Evolutionary conservation across 2,888 invertebrate species (phyloP).

Genomic region (Polietes domitor): DNA sequence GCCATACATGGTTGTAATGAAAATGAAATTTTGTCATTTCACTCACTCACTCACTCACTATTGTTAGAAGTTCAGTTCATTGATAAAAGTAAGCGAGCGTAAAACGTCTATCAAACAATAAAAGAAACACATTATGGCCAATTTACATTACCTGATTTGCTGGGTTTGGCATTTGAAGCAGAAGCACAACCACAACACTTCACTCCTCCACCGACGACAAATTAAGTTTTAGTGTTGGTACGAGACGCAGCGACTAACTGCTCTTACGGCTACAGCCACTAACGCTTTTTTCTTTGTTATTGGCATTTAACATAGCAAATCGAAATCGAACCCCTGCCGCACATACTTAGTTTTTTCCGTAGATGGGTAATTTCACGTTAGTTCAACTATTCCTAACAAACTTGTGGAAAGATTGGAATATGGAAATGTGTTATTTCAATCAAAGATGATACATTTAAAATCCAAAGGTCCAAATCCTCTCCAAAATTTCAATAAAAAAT

Average conservation of each 20-base stretch:
- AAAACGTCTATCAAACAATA: slow-evolving; percentile 47
- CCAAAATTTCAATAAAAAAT: too few species aligned
- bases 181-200: not conserved
- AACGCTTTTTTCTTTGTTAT: not conserved
- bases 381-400: too few species aligned
- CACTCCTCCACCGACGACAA: not conserved
- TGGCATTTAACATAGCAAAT: not conserved
- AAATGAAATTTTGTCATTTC: slow-evolving; percentile 59
- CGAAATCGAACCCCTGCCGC: not conserved
- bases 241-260: not conserved
- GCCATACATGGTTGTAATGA: slow-evolving; percentile 60
- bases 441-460: too few species aligned
- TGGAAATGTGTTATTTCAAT: too few species aligned
- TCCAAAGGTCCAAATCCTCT: too few species aligned
- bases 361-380: too few species aligned
- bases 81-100: slow-evolving; percentile 42
- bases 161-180: slow-evolving; percentile 28
- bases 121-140: slow-evolving; percentile 40
- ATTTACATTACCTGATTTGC: slow-evolving; percentile 55
- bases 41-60: not conserved
- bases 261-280: not conserved
- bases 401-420: too few species aligned
- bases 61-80: slow-evolving; percentile 52
- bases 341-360: not conserved
- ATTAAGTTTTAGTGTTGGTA: not conserved